phyloP scores from a whole-genome alignment of 1,140 invertebrate genomes.

The Hyles vespertilio region DNA sequence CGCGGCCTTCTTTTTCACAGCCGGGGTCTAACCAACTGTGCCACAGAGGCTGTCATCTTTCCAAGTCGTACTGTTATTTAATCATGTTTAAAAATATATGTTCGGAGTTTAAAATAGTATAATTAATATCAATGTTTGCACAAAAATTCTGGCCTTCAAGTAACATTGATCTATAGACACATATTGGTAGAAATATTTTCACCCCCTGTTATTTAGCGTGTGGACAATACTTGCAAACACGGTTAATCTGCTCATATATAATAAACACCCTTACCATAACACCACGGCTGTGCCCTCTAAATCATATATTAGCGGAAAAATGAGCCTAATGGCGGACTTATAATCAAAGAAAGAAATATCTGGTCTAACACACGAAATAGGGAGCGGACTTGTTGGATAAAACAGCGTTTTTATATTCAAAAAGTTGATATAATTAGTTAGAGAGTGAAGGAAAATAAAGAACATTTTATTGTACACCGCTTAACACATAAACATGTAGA shows the following conservation, averaged over 20 bases:
- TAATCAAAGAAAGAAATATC: slow-evolving; percentile 68
- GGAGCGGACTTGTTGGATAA: background rate
- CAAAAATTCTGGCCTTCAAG: background rate
- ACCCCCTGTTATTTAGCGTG: too few relatives aligned
- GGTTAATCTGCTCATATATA: background rate
- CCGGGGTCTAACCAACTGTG: too few relatives aligned
- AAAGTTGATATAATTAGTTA: too few relatives aligned
- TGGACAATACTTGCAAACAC: too few relatives aligned
- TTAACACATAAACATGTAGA: too few relatives aligned
- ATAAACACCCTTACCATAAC: background rate
- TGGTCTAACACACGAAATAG: slow-evolving; percentile 37
- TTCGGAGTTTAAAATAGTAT: too few relatives aligned
- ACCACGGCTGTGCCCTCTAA: slow-evolving; percentile 36
- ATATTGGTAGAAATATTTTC: background rate
- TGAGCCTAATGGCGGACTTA: slow-evolving; percentile 65
- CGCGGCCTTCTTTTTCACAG: too few relatives aligned
- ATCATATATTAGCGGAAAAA: slow-evolving; percentile 70
- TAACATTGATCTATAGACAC: background rate
- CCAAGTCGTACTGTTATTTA: too few relatives aligned
- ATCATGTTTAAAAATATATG: too few relatives aligned
- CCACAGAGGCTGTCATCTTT: too few relatives aligned
- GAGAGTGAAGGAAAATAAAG: too few relatives aligned
- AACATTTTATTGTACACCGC: too few relatives aligned
- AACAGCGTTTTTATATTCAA: slow-evolving; percentile 1
- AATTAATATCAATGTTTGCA: background rate